Conservation (phyloP, 1,140 invertebrate genomes). For the Cyphomyrmex costatus region DNA sequence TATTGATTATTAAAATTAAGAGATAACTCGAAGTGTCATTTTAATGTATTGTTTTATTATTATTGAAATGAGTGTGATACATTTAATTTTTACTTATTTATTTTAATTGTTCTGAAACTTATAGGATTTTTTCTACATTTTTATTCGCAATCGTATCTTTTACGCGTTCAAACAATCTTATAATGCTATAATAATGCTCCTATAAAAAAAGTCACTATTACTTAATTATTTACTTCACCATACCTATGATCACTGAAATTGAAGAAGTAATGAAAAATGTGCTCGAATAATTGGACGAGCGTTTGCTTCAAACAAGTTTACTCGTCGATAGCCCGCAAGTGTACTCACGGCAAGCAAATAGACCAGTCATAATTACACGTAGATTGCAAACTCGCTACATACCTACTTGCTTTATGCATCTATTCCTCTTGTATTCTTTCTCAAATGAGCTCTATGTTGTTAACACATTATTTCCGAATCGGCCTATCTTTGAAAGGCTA, state of each 20-base stretch:
- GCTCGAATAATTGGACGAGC: constrained; percentile 13
- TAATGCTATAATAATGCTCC: neutral
- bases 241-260: neutral
- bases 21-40: neutral
- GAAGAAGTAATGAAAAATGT: neutral
- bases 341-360: constrained; percentile 14
- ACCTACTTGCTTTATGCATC: neutral
- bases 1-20: constrained; percentile 2
- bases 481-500: neutral
- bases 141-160: neutral
- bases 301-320: constrained; percentile 17
- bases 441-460: neutral
- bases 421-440: neutral
- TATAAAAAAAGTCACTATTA: neutral
- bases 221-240: neutral
- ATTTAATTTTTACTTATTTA: constrained; percentile 23
- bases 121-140: neutral
- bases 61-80: neutral
- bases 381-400: neutral
- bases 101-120: constrained; percentile 1
- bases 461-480: neutral
- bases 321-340: neutral
- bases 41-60: constrained; percentile 28
- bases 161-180: neutral
- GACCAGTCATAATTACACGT: constrained; percentile 33